phyloP scores from a whole-genome alignment of 2,888 invertebrate species.

The Lasioglossum malachurum region DNA sequence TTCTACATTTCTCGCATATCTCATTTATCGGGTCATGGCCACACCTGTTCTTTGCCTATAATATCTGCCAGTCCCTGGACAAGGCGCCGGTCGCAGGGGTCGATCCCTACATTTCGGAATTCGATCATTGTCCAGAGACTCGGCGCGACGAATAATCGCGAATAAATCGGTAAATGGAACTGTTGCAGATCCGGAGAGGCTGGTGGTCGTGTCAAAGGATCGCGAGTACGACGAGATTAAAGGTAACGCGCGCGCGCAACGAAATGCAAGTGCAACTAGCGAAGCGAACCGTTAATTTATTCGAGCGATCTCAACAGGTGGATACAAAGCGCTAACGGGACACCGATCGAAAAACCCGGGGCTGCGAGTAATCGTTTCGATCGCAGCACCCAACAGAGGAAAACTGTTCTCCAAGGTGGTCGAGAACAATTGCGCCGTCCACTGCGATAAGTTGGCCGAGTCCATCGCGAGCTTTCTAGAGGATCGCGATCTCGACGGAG shows the following conservation, averaged over 20 bases:
- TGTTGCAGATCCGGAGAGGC: slow-evolving; percentile 87
- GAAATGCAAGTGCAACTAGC: background rate
- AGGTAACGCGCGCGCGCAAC: slow-evolving; percentile 84
- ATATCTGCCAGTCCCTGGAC: background rate
- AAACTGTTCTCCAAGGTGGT: slow-evolving; percentile 43
- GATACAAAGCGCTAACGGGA: slow-evolving; percentile 89
- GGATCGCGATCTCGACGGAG: slow-evolving; percentile 91
- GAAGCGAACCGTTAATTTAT: slow-evolving; percentile 50
- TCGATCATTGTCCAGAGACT: background rate
- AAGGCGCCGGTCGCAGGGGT: background rate
- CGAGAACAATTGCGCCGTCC: slow-evolving; percentile 72
- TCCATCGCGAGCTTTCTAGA: slow-evolving; percentile 89
- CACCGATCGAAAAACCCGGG: slow-evolving; percentile 89
- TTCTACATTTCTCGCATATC: too few relatives aligned
- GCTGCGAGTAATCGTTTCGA: slow-evolving; percentile 90
- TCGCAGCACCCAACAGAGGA: slow-evolving; percentile 82
- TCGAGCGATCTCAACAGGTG: slow-evolving; percentile 85
- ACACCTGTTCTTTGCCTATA: too few relatives aligned
- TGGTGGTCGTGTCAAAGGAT: slow-evolving; percentile 88
- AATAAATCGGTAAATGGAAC: background rate
- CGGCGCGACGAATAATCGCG: background rate
- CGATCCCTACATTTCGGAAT: background rate
- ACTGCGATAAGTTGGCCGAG: slow-evolving; percentile 86
- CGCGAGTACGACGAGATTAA: slow-evolving; percentile 90
- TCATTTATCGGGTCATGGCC: too few relatives aligned